Conservation (phyloP, 2,113 vertebrate species). For the Acrocephalus kingi region DNA sequence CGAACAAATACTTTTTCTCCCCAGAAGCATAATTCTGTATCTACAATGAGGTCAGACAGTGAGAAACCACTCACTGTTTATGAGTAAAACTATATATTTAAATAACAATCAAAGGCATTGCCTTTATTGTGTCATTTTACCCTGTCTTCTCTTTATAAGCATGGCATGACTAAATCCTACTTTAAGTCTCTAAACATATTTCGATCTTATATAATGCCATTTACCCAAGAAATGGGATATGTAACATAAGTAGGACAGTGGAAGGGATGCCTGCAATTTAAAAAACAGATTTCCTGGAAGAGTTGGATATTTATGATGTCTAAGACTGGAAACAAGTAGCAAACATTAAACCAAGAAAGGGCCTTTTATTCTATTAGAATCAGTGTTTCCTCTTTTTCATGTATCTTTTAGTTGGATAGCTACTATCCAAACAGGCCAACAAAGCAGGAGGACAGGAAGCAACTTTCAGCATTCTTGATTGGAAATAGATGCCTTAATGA, state of each 20-base stretch:
- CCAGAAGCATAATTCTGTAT: neutral
- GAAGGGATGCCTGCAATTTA: neutral
- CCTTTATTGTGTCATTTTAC: neutral
- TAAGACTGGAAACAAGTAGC: neutral
- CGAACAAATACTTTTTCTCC: neutral
- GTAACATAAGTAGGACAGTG: neutral
- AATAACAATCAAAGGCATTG: neutral
- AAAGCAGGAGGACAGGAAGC: neutral
- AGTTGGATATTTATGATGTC: neutral
- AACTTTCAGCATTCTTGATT: neutral
- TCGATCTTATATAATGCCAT: neutral
- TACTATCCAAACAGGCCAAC: neutral
- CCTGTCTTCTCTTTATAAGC: neutral
- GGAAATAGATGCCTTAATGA: neutral
- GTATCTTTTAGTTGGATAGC: neutral
- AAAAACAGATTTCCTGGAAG: neutral
- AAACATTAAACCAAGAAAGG: neutral
- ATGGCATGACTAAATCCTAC: neutral
- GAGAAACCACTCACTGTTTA: neutral
- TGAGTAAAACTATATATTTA: neutral
- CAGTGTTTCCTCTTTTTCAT: neutral
- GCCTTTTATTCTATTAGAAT: neutral
- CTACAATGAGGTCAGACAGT: neutral
- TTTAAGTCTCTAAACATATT: neutral
- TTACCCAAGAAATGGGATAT: neutral